Evolutionary conservation across 2,888 invertebrate species (phyloP).

Genomic region (Trissonchulus latispiculum): DNA sequence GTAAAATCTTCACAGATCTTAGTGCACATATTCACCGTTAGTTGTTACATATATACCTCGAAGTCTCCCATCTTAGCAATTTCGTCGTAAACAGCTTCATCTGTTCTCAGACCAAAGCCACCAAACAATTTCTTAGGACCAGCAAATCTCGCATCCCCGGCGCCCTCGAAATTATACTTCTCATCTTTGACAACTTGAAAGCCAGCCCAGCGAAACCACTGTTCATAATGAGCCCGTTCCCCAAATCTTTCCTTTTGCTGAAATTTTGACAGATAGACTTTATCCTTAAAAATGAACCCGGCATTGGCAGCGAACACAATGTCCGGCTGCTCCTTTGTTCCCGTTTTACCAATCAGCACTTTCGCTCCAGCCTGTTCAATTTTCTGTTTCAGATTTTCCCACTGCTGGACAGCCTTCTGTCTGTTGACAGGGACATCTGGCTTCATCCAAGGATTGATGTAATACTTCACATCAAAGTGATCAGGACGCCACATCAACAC

Average conservation of each 20-base stretch:
- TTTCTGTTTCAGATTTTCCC: conserved; percentile 33
- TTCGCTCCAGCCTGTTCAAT: conserved; percentile 34
- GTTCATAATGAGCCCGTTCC: conserved; percentile 34
- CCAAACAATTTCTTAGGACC: conserved; percentile 18
- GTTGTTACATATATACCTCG: too few species aligned
- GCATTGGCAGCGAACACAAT: conserved; percentile 41
- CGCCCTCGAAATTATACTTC: conserved; percentile 37
- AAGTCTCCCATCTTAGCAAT: conserved; percentile 11
- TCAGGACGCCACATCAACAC: conserved; percentile 40
- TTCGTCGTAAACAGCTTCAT: neutral
- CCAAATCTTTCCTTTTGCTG: conserved; percentile 34
- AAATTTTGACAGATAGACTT: conserved; percentile 39
- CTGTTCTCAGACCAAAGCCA: conserved; percentile 20
- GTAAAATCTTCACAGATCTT: too few species aligned
- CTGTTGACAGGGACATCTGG: conserved; percentile 29
- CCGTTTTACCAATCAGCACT: conserved; percentile 22
- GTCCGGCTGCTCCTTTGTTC: conserved; percentile 29
- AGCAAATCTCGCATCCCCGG: conserved; percentile 23
- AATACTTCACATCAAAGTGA: conserved; percentile 36
- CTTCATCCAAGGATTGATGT: conserved; percentile 42
- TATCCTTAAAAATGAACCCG: conserved; percentile 35
- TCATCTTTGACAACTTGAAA: conserved; percentile 33
- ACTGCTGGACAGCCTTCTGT: conserved; percentile 33
- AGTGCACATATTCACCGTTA: too few species aligned
- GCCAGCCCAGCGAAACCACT: conserved; percentile 35